Conservation (phyloP, 2,113 vertebrate genomes). For the Engystomops pustulosus region DNA sequence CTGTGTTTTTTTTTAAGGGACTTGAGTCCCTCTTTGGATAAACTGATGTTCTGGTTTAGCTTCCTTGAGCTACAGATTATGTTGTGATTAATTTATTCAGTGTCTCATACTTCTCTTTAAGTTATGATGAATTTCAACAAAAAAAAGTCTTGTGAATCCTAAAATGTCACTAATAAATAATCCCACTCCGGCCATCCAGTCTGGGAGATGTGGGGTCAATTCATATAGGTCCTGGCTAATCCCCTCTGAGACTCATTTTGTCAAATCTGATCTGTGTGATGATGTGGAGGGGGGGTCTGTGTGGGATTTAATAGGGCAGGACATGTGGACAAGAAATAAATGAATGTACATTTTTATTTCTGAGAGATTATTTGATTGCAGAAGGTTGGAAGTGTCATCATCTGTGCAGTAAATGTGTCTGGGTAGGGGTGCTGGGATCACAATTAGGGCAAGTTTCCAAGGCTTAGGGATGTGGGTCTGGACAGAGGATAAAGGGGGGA, state of each 20-base stretch:
- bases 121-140: constrained; percentile 77
- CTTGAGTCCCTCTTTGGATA: constrained; percentile 24
- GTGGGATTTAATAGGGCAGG: constrained; percentile 56
- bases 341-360: constrained; percentile 55
- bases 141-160: constrained; percentile 77
- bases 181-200: constrained; percentile 25
- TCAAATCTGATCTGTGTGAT: constrained; percentile 57
- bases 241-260: constrained; percentile 57
- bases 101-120: constrained; percentile 83
- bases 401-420: constrained; percentile 56
- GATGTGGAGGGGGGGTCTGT: constrained; percentile 49
- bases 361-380: constrained; percentile 49
- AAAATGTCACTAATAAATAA: constrained; percentile 76
- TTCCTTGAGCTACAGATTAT: constrained; percentile 47
- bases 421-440: neutral
- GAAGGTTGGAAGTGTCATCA: constrained; percentile 53
- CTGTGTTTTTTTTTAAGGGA: constrained; percentile 11
- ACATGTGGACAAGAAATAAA: constrained; percentile 59
- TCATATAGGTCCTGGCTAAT: constrained; percentile 48
- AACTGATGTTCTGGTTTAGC: constrained; percentile 27
- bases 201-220: constrained; percentile 56
- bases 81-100: constrained; percentile 82
- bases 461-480: constrained; percentile 2
- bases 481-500: neutral
- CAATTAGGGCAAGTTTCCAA: constrained; percentile 39